Base-by-base conservation (phyloP, 2,113 vertebrate species). In the Brachypodius melanocephalos region DNA sequence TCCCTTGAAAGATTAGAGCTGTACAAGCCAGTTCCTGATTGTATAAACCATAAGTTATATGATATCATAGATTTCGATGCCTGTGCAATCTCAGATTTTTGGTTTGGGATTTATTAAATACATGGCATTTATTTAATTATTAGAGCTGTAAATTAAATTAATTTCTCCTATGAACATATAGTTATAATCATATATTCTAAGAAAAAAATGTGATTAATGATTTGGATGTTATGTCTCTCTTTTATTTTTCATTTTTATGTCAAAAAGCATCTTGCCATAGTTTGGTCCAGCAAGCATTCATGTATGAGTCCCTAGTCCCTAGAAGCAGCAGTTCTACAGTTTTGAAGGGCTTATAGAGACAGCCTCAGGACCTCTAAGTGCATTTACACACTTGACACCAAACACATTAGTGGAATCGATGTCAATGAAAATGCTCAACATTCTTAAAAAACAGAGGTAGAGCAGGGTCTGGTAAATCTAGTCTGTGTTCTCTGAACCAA, bases 351-450 rank as follows among this genome's bases (percentile, higher is more conserved):
- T 93, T 93, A 59, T 25, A 71, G 48, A 88, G 55, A 63, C 59
- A 86, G 63, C 59, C 52, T 90, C 67, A 80, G 75, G 83, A 91
- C 63, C 46, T 66, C 45, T 71, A 77, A 74, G 68, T 93, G 68
- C 81, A 63, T 93, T 94, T 95, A 58, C 63, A 91, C 34, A 55
- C 36, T 82, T 85, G 58, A 89, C 69, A 91, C 77, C 74, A 92
- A 73, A 82, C 88, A 76, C 38, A 85, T 92, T 78, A 91, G 38
- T 57, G 63, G 63, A 85, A 90, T 90, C 9, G 1, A 85, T 80
- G 74, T 93, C 77, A 91, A 46, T 65, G 81, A 89, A 94, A 92
- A 91, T 69, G 65, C 38, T 94, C 75, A 88, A 88, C 28, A 58
- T 77, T 94, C 66, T 78, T 94, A 85, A 59, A 90, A 88, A 91